Evolutionary conservation across 2,797 vertebrate genomes (phyloP).

Genomic region (Basileuterus tristriatus): DNA sequence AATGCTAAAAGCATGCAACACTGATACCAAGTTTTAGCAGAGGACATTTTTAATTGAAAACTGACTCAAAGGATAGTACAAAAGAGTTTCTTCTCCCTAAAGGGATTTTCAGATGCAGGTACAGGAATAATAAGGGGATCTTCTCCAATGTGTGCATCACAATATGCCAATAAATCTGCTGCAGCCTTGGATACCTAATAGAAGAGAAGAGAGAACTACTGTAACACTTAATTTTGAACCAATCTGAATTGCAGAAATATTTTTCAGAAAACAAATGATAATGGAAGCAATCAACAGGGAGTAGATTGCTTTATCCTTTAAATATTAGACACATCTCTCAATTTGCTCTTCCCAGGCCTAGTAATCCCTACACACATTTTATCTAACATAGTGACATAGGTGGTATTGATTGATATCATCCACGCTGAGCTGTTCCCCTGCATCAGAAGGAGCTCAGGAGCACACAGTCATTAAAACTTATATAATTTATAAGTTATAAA

Average conservation of each 20-base stretch:
- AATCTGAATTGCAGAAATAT: background rate
- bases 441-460: background rate
- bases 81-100: conserved; percentile 99
- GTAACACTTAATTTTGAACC: background rate
- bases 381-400: background rate
- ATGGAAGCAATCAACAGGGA: background rate
- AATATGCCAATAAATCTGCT: conserved; percentile 96
- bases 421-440: background rate
- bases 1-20: conserved; percentile 64
- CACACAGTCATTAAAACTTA: background rate
- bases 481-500: too few relatives aligned
- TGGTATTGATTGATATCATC: background rate
- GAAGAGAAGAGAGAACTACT: conserved; percentile 23
- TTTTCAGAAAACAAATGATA: background rate
- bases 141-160: conserved; percentile 93
- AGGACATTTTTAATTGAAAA: conserved; percentile 22
- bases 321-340: background rate
- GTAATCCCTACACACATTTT: background rate
- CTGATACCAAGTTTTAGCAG: background rate
- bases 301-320: background rate
- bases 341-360: background rate
- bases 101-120: conserved; percentile 97
- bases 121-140: conserved; percentile 96
- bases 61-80: conserved; percentile 92
- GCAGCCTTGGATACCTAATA: conserved; percentile 95